phyloP scores from a whole-genome alignment of 2,888 invertebrate species.

The Macrosoma leucophasiata region DNA sequence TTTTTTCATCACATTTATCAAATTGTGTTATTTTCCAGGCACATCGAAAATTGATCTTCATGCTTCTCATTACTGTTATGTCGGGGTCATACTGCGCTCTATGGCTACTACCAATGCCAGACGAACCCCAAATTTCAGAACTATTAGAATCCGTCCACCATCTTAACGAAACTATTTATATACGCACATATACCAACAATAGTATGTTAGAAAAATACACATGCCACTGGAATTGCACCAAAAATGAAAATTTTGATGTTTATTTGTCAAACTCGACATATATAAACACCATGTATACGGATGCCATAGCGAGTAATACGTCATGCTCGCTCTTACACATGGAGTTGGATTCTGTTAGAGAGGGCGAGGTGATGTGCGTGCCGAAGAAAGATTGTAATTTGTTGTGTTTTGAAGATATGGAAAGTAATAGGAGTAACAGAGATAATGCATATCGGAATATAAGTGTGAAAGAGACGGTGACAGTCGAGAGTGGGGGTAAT shows the following conservation, averaged over 20 bases:
- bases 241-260: conserved; percentile 37
- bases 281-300: conserved; percentile 48
- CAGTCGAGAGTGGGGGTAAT: conserved; percentile 24
- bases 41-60: conserved; percentile 82
- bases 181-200: conserved; percentile 34
- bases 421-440: conserved; percentile 28
- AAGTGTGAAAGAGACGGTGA: conserved; percentile 17
- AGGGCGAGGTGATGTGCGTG: conserved; percentile 41
- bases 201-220: conserved; percentile 42
- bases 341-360: conserved; percentile 39
- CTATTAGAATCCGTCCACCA: conserved; percentile 45
- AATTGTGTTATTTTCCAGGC: conserved; percentile 42
- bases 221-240: conserved; percentile 58
- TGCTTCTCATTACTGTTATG: conserved; percentile 79
- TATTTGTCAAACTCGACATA: conserved; percentile 48
- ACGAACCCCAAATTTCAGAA: conserved; percentile 27
- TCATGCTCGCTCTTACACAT: conserved; percentile 53
- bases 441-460: conserved; percentile 27
- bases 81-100: conserved; percentile 81
- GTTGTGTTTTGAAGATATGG: conserved; percentile 42
- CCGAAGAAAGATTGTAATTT: conserved; percentile 48
- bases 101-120: conserved; percentile 72
- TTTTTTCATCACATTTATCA: neutral
- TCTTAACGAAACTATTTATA: conserved; percentile 52
- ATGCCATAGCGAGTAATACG: conserved; percentile 36